Conservation (phyloP, 1,140 invertebrate species). For the Brachionus sp. region DNA sequence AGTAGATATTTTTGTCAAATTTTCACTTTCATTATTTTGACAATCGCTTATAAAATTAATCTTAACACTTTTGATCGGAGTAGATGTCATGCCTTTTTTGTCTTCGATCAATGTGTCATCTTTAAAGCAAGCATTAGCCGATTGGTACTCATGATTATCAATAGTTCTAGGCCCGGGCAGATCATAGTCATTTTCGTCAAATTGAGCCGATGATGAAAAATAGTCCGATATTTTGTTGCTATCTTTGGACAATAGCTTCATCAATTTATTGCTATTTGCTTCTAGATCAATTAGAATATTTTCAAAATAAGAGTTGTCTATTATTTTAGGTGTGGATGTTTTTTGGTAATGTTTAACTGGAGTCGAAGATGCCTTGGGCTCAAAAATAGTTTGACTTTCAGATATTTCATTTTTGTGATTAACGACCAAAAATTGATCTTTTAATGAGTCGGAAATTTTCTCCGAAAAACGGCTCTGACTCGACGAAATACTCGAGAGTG, state of each 20-base stretch:
- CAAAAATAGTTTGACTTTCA: conserved; percentile 13
- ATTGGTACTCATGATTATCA: neutral
- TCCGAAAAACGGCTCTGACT: neutral
- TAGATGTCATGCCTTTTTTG: neutral
- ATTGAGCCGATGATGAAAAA: conserved; percentile 13
- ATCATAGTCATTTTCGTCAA: conserved; percentile 32
- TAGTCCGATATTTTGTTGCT: conserved; percentile 27
- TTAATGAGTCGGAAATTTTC: neutral
- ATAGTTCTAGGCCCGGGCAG: neutral
- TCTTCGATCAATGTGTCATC: neutral
- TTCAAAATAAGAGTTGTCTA: conserved; percentile 39
- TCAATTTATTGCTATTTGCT: neutral
- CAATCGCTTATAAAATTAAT: neutral
- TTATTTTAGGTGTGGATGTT: conserved; percentile 5
- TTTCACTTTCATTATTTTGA: conserved; percentile 19
- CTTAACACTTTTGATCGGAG: conserved; percentile 10
- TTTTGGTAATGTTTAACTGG: neutral
- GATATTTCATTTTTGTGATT: conserved; percentile 15
- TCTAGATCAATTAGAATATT: conserved; percentile 27
- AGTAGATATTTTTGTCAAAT: conserved; percentile 28
- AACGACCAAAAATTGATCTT: conserved; percentile 23
- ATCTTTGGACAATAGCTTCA: neutral
- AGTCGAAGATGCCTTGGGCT: conserved; percentile 16
- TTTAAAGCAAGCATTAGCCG: neutral
- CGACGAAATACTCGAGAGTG: neutral